These are phyloP conservation scores for Drosophila erecta DNA, from an alignment of 1,140 invertebrate species.

Conservation along the genomic window DNA sequence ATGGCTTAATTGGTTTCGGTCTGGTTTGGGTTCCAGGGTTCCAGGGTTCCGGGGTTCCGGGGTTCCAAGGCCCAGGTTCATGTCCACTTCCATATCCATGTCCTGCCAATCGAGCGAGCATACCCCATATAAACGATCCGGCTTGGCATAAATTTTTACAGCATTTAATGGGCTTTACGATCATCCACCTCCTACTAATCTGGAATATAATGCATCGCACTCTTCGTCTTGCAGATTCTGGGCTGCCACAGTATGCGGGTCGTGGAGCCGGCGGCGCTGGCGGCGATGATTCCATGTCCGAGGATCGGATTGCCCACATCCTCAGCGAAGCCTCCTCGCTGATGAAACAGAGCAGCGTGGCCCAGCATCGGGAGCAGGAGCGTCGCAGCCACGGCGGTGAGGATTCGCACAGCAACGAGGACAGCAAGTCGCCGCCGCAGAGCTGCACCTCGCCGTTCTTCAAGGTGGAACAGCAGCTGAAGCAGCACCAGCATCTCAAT, in stretches of 20 bases:
- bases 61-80: not conserved
- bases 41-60: not conserved
- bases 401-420: slow-evolving; percentile 90
- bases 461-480: slow-evolving; percentile 85
- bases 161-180: slow-evolving; percentile 78
- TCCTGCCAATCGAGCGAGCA: slow-evolving; percentile 40
- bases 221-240: slow-evolving; percentile 84
- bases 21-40: not conserved
- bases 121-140: slow-evolving; percentile 34
- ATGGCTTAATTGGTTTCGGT: slow-evolving; percentile 73
- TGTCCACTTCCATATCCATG: not conserved
- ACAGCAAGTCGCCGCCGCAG: slow-evolving; percentile 92
- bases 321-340: slow-evolving; percentile 94
- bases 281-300: slow-evolving; percentile 92
- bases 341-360: slow-evolving; percentile 85
- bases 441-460: slow-evolving; percentile 91
- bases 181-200: slow-evolving; percentile 27
- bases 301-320: slow-evolving; percentile 97
- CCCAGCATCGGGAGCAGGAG: slow-evolving; percentile 46
- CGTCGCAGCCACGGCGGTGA: slow-evolving; percentile 62
- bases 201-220: not conserved
- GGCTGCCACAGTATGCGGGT: slow-evolving; percentile 88
- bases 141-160: slow-evolving; percentile 65
- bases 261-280: slow-evolving; percentile 85
- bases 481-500: slow-evolving; percentile 49